These are phyloP conservation scores for Hemibagrus wyckioides DNA, from an alignment of 2,113 vertebrate genomes.

Conservation along the genomic window DNA sequence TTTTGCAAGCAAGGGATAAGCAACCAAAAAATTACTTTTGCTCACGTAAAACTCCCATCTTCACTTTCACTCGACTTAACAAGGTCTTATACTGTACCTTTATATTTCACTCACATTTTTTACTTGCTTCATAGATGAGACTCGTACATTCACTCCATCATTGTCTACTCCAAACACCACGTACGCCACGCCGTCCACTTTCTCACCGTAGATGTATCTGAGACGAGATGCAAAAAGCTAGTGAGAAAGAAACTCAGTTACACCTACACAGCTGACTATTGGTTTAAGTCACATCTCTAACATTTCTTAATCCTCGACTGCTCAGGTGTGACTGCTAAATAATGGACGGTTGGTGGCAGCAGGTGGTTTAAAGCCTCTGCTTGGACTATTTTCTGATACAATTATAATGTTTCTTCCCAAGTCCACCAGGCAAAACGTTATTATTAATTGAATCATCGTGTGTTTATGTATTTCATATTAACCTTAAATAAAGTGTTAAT, in stretches of 20 bases:
- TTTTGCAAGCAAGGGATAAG: too few species aligned
- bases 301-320: background rate
- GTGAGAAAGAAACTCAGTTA: background rate
- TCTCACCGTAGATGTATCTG: slow-evolving; percentile 71
- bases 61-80: background rate
- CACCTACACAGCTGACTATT: background rate
- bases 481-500: too few species aligned
- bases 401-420: too few species aligned
- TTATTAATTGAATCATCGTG: too few species aligned
- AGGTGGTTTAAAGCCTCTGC: too few species aligned
- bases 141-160: slow-evolving; percentile 64
- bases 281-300: background rate
- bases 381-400: too few species aligned
- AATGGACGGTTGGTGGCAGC: too few species aligned
- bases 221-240: background rate
- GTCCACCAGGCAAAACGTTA: too few species aligned
- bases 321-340: too few species aligned
- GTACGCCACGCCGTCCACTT: slow-evolving; percentile 71
- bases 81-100: background rate
- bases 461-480: too few species aligned
- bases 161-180: slow-evolving; percentile 73
- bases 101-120: slow-evolving; percentile 66
- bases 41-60: background rate
- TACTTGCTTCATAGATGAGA: slow-evolving; percentile 68
- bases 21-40: background rate